A percentile compares a stretch with the other conserved stretches of the same genome.
Conservation (phyloP, 2,113 vertebrate species). For the Noctilio leporinus region DNA sequence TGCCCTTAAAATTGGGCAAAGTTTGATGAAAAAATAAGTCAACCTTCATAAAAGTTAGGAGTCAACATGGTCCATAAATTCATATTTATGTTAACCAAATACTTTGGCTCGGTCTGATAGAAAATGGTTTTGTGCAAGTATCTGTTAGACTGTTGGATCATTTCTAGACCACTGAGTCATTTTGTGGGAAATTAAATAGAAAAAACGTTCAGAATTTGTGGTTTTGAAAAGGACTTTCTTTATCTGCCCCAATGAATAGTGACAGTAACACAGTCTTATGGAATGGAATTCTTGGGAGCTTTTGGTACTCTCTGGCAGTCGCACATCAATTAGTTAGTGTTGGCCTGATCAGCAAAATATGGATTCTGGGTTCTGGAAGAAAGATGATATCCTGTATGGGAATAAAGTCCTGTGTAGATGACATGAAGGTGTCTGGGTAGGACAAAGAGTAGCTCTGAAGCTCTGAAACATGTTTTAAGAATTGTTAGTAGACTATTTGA, state of each 20-base stretch:
- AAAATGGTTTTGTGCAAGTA: conserved; percentile 4
- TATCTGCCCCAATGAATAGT: background rate
- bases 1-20: background rate
- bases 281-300: background rate
- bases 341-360: background rate
- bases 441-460: background rate
- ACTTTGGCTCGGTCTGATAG: background rate
- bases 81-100: background rate
- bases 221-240: background rate
- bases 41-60: background rate
- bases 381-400: background rate
- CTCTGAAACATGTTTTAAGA: background rate
- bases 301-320: background rate
- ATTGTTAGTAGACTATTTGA: background rate
- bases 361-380: background rate
- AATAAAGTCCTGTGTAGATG: background rate
- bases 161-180: conserved; percentile 49
- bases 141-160: conserved; percentile 17
- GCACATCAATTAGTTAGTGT: background rate
- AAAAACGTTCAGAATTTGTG: conserved; percentile 42
- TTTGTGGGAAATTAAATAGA: conserved; percentile 32
- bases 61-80: background rate
- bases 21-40: background rate
- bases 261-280: background rate
- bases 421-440: background rate